Evolutionary conservation across 2,797 vertebrate species (phyloP).

Genomic region (Nyctalus aviator): DNA sequence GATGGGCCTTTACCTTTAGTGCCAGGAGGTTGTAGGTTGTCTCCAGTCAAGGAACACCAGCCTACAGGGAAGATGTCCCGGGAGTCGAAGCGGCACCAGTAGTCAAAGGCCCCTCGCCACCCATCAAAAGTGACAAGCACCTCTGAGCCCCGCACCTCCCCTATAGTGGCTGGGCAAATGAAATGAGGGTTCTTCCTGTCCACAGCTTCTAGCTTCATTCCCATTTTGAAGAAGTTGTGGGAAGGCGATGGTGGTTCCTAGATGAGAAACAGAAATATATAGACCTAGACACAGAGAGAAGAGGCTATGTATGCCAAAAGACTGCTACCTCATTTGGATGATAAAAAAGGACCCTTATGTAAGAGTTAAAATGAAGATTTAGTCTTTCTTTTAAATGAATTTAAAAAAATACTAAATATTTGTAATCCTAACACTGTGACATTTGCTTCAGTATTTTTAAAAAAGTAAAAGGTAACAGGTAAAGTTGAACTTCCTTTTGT

Average conservation of each 20-base stretch:
- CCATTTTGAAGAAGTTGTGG: slow-evolving; percentile 97
- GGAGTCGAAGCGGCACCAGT: slow-evolving; percentile 99
- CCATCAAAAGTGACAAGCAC: slow-evolving; percentile 99
- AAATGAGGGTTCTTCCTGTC: slow-evolving; percentile 99
- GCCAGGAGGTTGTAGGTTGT: slow-evolving; percentile 98
- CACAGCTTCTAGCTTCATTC: slow-evolving; percentile 99
- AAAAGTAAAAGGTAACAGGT: neutral
- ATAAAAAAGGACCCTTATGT: neutral
- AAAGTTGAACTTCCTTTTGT: slow-evolving; percentile 1
- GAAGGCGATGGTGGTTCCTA: slow-evolving; percentile 97
- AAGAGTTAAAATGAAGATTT: slow-evolving; percentile 25
- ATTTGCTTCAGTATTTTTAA: neutral
- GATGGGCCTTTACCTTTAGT: slow-evolving; percentile 93
- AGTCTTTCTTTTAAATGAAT: slow-evolving; percentile 47
- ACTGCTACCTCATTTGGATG: neutral
- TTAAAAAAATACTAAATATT: slow-evolving; percentile 38
- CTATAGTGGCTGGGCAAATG: slow-evolving; percentile 99
- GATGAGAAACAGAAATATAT: slow-evolving; percentile 84
- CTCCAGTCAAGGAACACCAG: slow-evolving; percentile 97
- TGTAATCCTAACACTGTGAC: slow-evolving; percentile 45
- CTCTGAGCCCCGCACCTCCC: slow-evolving; percentile 96
- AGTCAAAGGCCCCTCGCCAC: slow-evolving; percentile 99
- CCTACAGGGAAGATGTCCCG: slow-evolving; percentile 99
- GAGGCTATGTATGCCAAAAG: neutral
- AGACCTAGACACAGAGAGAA: slow-evolving; percentile 72